Conservation (phyloP, 2,113 vertebrate species). For the Puffinus mauretanicus region DNA sequence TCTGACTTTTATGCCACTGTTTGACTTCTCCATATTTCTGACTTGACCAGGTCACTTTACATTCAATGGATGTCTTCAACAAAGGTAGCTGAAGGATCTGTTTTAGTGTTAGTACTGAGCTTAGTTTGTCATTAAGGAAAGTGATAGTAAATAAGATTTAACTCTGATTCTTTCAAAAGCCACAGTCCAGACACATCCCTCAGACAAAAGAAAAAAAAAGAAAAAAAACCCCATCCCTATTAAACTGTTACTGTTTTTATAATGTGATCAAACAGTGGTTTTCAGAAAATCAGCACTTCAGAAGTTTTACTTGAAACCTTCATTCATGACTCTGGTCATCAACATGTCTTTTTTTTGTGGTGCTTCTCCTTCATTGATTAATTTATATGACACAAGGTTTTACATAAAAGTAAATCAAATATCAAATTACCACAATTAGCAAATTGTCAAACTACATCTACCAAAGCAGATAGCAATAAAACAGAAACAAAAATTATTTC, state of each 20-base stretch:
- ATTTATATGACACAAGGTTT: background rate
- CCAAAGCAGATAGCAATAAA: background rate
- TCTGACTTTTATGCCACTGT: background rate
- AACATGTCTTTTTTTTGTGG: background rate
- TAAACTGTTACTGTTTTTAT: background rate
- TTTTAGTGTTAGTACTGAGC: background rate
- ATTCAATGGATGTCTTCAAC: background rate
- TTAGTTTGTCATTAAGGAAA: background rate
- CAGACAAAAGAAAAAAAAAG: background rate
- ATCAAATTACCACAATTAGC: background rate
- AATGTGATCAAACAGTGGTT: background rate
- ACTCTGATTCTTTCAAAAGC: background rate
- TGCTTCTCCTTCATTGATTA: background rate
- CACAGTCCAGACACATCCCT: background rate
- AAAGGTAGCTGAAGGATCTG: background rate
- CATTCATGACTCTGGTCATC: background rate
- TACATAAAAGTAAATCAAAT: background rate
- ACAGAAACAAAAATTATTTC: background rate
- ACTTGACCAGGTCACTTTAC: background rate
- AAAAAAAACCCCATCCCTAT: too few relatives aligned
- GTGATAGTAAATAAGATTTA: background rate
- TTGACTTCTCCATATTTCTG: background rate
- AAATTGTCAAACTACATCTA: background rate
- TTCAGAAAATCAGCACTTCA: background rate
- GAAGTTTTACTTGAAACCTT: background rate